Evolutionary conservation across 2,113 vertebrate genomes (phyloP).

Genomic region (Chlamydotis undulata): DNA sequence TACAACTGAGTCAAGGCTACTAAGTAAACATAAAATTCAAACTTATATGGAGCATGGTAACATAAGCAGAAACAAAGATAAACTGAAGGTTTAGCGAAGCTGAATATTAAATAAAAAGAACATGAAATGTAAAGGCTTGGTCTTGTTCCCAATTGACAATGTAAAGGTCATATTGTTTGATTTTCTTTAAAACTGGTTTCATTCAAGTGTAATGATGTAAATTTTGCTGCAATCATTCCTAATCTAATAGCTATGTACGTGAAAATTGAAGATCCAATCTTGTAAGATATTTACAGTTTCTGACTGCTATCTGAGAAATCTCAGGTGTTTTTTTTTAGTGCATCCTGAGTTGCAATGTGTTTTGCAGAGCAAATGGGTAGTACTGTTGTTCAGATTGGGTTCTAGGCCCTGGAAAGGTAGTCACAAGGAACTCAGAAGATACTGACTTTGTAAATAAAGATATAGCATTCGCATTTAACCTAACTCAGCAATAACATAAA

Average conservation of each 20-base stretch:
- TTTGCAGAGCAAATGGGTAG: neutral
- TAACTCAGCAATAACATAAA: neutral
- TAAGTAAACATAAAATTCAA: neutral
- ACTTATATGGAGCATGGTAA: neutral
- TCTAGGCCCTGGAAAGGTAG: neutral
- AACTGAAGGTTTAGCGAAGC: neutral
- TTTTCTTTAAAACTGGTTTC: neutral
- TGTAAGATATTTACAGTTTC: neutral
- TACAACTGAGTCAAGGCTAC: neutral
- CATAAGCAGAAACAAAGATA: neutral
- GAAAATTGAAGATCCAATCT: neutral
- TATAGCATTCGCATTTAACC: neutral
- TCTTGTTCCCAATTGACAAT: neutral
- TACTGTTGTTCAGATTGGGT: neutral
- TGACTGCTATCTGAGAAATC: neutral
- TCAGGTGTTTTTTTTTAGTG: too few relatives aligned
- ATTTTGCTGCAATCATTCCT: neutral
- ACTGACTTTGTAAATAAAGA: neutral
- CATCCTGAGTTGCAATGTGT: neutral
- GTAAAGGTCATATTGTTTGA: neutral
- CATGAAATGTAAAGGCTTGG: rapidly evolving
- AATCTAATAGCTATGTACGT: neutral
- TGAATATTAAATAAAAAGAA: neutral
- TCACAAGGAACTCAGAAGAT: neutral
- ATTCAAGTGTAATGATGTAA: neutral